Evolutionary conservation across 2,888 invertebrate species (phyloP), one percentile per base, ranked within the genome.

Genomic region (Lasioglossum malachurum): DNA sequence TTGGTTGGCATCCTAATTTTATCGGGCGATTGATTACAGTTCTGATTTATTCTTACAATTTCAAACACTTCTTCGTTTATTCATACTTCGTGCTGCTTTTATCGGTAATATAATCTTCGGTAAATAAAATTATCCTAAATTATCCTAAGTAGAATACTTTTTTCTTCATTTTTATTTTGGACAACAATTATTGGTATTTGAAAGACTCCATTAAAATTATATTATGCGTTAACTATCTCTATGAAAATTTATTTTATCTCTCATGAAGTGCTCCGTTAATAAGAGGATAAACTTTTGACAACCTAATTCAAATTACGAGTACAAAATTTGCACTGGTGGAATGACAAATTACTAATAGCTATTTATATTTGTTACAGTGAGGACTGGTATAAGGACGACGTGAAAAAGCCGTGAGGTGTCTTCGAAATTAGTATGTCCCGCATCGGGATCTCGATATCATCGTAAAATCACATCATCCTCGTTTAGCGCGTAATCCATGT

Each of bases 301-400:
- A n/a, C 2, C 23, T 8, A 53, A 60, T 31, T 4, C 12, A 60
- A 57, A n/a, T 60, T 14, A 12, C 4, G 16, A 27, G 3, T 16
- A 44, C 0, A 35, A 69, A 35, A 1, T 3, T 69, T 31, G 35
- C 27, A 16, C n/a, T 4, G 31, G 16, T 38, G 7, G 27, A 57
- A 69, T 75, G 60, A 3, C 16, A 60, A 16, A 44, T 27, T 27
- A 27, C 4, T 71, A 41, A 41, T 4, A 71, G 67, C 44, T 23
- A 27, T 12, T 77, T 53, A 4, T 64, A 2, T 38, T 12, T 78
- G 82, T 85, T 86, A 27, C 93, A 96, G 98, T 93, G 98, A 98
- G 97, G 98, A 98, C 94, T 98, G 98, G 98, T 98, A 98, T 96
- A 98, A 98, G 95, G 98, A 98, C 89, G 98, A 98, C 82, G 97